phyloP scores from a whole-genome alignment of 2,113 vertebrate genomes.

The Silurus asotus region DNA sequence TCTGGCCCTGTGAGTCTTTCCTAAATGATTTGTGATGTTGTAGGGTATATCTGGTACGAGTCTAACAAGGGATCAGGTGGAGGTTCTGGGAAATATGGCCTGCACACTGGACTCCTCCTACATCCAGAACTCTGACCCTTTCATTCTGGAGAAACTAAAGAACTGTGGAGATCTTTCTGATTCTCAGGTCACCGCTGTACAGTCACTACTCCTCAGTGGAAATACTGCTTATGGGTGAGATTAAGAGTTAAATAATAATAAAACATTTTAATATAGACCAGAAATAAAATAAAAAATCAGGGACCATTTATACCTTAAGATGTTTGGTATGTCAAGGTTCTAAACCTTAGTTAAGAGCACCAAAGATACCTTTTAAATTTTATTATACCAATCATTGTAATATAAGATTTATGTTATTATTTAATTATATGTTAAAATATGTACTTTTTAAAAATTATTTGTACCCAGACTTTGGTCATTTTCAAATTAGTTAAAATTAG shows the following conservation, averaged over 20 bases:
- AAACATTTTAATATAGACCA: background rate
- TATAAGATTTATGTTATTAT: too few species aligned
- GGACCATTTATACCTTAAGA: background rate
- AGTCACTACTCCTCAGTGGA: constrained; percentile 45
- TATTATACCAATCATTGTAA: too few species aligned
- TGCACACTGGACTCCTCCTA: constrained; percentile 41
- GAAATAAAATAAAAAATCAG: background rate
- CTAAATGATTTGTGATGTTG: background rate
- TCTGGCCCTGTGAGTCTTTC: background rate
- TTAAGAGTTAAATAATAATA: background rate
- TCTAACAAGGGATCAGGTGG: constrained; percentile 38
- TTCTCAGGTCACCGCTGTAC: constrained; percentile 40
- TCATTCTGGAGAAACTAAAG: constrained; percentile 58
- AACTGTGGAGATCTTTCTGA: constrained; percentile 50
- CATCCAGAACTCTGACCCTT: constrained; percentile 54
- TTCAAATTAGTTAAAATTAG: too few species aligned
- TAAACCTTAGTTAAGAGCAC: background rate
- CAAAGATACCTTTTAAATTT: too few species aligned
- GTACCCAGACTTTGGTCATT: too few species aligned
- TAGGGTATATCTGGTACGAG: constrained; percentile 45
- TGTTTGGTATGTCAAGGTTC: background rate
- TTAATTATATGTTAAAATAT: too few species aligned
- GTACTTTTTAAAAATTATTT: too few species aligned
- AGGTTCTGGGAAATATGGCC: constrained; percentile 55
- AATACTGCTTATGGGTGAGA: constrained; percentile 51